phyloP scores from a whole-genome alignment of 2,888 invertebrate species.

The Limnephilus auricula region DNA sequence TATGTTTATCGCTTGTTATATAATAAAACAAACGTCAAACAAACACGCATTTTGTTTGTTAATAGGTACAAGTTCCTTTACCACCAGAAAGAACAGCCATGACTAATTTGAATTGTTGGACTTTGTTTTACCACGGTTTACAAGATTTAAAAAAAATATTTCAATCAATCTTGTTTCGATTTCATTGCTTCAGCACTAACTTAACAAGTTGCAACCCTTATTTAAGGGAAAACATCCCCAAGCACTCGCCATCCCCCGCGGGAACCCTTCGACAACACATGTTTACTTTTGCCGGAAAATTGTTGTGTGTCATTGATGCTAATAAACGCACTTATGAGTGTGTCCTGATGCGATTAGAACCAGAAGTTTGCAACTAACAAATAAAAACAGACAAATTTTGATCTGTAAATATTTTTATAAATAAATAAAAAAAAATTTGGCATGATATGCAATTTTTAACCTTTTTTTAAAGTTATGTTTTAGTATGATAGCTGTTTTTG shows the following conservation, averaged over 20 bases:
- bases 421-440: no score
- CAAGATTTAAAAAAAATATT: neutral
- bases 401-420: neutral
- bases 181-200: neutral
- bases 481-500: no score
- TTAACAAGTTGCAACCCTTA: neutral
- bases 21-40: no score
- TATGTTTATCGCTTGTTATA: no score
- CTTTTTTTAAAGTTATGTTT: no score
- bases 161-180: neutral
- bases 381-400: neutral
- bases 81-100: no score
- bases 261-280: constrained; percentile 59
- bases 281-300: constrained; percentile 63
- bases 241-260: neutral
- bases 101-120: neutral
- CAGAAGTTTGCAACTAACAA: neutral
- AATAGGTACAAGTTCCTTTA: no score
- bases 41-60: no score
- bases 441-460: no score
- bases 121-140: neutral
- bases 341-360: constrained; percentile 8
- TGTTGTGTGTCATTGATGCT: constrained; percentile 62
- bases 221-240: neutral
- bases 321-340: constrained; percentile 60